phyloP scores from a whole-genome alignment of 1,140 invertebrate genomes.

The Meloidogyne floridensis region DNA sequence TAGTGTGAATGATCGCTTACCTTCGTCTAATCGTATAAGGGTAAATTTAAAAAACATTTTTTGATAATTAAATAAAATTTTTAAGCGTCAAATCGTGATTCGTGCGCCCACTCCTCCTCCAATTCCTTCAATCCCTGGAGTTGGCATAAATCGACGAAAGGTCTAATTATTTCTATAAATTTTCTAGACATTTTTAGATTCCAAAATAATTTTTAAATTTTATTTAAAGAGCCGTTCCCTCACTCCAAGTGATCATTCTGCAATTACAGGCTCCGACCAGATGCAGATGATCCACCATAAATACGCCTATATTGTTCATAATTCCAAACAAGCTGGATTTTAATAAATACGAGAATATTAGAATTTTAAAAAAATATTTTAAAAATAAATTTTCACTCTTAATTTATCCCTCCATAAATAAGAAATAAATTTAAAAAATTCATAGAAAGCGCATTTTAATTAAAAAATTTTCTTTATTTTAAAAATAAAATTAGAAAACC shows the following conservation, averaged over 20 bases:
- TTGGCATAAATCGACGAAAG: neutral
- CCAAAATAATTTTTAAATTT: neutral
- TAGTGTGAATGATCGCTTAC: neutral
- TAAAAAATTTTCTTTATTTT: neutral
- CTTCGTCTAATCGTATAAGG: neutral
- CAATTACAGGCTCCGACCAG: neutral
- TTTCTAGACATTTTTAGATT: neutral
- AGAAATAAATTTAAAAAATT: neutral
- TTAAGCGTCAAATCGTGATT: neutral
- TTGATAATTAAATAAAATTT: no score
- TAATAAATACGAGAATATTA: neutral
- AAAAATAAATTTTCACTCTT: neutral
- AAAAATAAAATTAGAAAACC: neutral
- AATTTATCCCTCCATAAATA: neutral
- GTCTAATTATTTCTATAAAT: neutral
- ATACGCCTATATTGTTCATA: constrained; percentile 22
- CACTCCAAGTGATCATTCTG: neutral
- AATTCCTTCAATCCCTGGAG: neutral
- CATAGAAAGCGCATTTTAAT: neutral
- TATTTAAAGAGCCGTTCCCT: neutral
- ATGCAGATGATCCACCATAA: constrained; percentile 9
- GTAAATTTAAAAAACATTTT: neutral
- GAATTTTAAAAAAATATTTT: neutral
- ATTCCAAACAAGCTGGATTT: constrained; percentile 2
- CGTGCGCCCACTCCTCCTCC: constrained; percentile 1